phyloP scores from a whole-genome alignment of 2,888 invertebrate genomes.

The Scaptomyza cyrtandrae region DNA sequence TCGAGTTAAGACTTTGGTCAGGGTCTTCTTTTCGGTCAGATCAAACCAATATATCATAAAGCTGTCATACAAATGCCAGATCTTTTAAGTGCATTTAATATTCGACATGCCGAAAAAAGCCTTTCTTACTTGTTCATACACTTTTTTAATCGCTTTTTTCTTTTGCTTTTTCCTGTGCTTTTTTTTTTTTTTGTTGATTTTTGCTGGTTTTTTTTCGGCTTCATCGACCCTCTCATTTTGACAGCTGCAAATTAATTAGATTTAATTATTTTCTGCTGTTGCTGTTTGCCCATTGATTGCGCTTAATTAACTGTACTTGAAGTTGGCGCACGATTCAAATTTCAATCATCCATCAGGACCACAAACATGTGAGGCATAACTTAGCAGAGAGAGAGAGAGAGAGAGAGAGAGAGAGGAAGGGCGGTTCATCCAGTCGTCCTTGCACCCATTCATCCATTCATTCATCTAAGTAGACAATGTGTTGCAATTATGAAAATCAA shows the following conservation, averaged over 20 bases:
- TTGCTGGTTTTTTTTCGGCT: background rate
- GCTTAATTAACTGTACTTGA: constrained; percentile 78
- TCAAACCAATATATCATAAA: too few relatives aligned
- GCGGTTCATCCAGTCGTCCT: background rate
- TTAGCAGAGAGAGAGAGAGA: background rate
- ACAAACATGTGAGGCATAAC: constrained; percentile 8
- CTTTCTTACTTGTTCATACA: background rate
- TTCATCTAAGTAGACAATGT: constrained; percentile 54
- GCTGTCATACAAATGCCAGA: too few relatives aligned
- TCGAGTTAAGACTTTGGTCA: too few relatives aligned
- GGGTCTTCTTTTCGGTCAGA: too few relatives aligned
- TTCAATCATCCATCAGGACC: constrained; percentile 74
- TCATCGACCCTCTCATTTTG: constrained; percentile 39
- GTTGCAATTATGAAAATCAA: constrained; percentile 71
- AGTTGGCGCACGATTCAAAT: constrained; percentile 72
- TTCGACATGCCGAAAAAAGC: too few relatives aligned
- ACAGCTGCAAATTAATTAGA: constrained; percentile 78
- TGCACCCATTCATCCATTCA: constrained; percentile 13
- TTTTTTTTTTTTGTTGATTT: background rate
- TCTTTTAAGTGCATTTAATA: too few relatives aligned
- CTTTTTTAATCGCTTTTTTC: background rate
- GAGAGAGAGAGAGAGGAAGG: background rate
- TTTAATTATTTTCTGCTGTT: constrained; percentile 67
- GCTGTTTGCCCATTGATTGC: constrained; percentile 64
- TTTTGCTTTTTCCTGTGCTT: background rate